Evolutionary conservation across 2,113 vertebrate species (phyloP).

Genomic region (Aviceda subcristata): DNA sequence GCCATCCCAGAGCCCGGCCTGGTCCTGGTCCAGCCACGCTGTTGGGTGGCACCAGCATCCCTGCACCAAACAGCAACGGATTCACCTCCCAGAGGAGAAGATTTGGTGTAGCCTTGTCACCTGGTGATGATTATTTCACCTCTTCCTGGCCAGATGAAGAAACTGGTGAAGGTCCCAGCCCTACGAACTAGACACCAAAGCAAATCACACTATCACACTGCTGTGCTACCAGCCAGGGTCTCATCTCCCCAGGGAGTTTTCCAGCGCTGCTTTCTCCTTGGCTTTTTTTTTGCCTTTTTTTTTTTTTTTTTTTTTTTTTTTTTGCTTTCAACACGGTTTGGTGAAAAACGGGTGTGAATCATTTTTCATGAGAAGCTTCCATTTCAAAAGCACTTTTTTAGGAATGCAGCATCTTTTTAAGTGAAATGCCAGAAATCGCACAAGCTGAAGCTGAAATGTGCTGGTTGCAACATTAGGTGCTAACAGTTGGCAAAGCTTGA

Average conservation of each 20-base stretch:
- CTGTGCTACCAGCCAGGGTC: neutral
- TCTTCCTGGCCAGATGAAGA: neutral
- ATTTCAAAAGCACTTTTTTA: conserved; percentile 40
- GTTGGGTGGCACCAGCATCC: neutral
- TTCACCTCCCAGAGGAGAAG: neutral
- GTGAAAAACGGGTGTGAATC: conserved; percentile 47
- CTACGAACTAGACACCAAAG: neutral
- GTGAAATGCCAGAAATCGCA: conserved; percentile 54
- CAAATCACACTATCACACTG: neutral
- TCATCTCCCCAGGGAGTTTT: neutral
- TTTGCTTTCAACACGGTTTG: conserved; percentile 22
- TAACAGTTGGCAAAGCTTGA: conserved; percentile 49
- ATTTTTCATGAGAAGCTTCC: neutral
- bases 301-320: neutral
- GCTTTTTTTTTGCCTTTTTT: neutral
- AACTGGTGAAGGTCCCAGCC: neutral
- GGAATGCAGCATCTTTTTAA: conserved; percentile 21
- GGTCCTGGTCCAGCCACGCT: neutral
- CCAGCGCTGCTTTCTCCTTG: neutral
- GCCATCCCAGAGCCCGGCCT: neutral
- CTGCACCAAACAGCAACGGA: neutral
- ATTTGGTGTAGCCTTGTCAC: neutral
- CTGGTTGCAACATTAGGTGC: conserved; percentile 61
- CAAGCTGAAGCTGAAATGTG: conserved; percentile 37
- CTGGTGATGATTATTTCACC: neutral